Evolutionary conservation across 2,888 invertebrate genomes (phyloP).

Genomic region (Caenorhabditis sinica): DNA sequence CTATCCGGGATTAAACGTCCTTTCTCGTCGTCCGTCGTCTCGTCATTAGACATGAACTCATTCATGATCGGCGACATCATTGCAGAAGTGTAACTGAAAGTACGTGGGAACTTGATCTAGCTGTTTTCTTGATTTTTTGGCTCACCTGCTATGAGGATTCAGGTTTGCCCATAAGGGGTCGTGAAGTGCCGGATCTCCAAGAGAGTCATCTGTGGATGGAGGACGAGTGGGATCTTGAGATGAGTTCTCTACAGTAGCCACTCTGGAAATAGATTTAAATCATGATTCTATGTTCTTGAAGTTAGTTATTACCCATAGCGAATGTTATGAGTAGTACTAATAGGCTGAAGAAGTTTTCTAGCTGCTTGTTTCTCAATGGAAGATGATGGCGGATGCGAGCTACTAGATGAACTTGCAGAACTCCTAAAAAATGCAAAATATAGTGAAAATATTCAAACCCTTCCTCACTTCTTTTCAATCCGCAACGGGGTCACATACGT

Average conservation of each 20-base stretch:
- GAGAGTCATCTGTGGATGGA: constrained; percentile 71
- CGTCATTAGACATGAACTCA: constrained; percentile 73
- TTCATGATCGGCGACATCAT: constrained; percentile 82
- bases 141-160: constrained; percentile 72
- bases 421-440: constrained; percentile 34
- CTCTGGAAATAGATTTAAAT: constrained; percentile 20
- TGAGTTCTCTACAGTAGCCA: constrained; percentile 58
- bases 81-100: constrained; percentile 80
- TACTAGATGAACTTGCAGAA: constrained; percentile 54
- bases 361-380: constrained; percentile 70
- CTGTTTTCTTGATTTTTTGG: not conserved
- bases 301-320: constrained; percentile 67
- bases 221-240: constrained; percentile 73
- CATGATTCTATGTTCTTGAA: not conserved
- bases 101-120: constrained; percentile 16
- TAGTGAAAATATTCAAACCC: not conserved
- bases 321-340: constrained; percentile 66
- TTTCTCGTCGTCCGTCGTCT: constrained; percentile 73
- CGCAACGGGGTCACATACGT: constrained; percentile 57
- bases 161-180: constrained; percentile 66
- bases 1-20: constrained; percentile 69
- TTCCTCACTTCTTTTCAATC: constrained; percentile 57
- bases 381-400: constrained; percentile 60
- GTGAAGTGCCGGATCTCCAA: constrained; percentile 66
- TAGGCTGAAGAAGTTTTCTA: constrained; percentile 67